A percentile compares a stretch with the other conserved stretches of the same genome.
phyloP scores from a whole-genome alignment of 2,888 invertebrate species.

The Elysia crispata region DNA sequence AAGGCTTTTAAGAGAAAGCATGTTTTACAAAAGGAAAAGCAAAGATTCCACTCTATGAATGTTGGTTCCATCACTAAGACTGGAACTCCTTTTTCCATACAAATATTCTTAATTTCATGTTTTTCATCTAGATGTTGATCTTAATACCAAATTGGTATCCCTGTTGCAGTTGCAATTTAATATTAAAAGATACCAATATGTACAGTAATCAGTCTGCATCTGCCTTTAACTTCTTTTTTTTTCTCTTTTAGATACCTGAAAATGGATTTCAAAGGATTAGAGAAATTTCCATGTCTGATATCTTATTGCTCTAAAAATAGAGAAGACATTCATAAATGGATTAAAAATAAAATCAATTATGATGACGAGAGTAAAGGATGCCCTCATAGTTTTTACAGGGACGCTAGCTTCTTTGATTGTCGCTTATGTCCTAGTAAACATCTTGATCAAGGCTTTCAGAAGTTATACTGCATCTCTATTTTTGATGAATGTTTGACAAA shows the following conservation, averaged over 20 bases:
- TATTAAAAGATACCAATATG: no score
- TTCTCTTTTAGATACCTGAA: neutral
- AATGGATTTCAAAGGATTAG: neutral
- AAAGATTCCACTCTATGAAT: no score
- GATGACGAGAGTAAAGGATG: neutral
- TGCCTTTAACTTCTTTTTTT: neutral
- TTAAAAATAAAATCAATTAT: conserved; percentile 18
- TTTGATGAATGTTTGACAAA: conserved; percentile 63
- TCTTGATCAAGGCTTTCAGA: neutral
- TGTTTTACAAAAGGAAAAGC: no score
- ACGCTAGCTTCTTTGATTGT: conserved; percentile 29
- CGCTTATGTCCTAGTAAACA: neutral
- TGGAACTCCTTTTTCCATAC: no score
- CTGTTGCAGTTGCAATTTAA: no score
- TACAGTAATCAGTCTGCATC: neutral
- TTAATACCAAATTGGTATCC: no score
- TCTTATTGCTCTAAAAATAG: neutral
- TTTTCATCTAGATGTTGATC: neutral
- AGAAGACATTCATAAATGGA: neutral
- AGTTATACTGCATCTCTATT: conserved; percentile 32
- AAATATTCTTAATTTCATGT: no score
- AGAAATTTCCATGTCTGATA: neutral
- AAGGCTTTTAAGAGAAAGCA: no score
- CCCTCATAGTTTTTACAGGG: conserved; percentile 28
- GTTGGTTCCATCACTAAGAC: no score